Conservation (phyloP, 1,140 invertebrate species). For the Chionoecetes opilio region DNA sequence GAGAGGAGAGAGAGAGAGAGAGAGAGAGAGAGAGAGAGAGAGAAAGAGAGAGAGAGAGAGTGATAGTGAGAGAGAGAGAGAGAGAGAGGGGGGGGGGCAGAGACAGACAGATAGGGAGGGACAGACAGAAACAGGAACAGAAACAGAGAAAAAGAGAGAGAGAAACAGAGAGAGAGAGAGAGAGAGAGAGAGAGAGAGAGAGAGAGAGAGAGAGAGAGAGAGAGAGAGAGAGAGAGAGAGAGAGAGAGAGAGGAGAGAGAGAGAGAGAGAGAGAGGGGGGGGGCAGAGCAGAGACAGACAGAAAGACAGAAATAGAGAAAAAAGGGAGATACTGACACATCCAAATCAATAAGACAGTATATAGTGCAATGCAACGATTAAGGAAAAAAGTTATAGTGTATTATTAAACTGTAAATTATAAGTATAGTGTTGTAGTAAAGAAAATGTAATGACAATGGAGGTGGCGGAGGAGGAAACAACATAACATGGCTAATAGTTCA, state of each 20-base stretch:
- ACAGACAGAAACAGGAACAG: background rate
- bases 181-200: background rate
- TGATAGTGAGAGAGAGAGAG: background rate
- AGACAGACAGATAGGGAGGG: background rate
- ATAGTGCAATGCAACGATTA: too few relatives aligned
- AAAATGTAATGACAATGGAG: too few relatives aligned
- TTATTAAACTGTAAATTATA: too few relatives aligned
- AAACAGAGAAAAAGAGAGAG: background rate
- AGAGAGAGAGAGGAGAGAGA: background rate
- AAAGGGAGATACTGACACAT: too few relatives aligned
- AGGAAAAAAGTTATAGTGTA: too few relatives aligned
- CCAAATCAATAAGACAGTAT: too few relatives aligned
- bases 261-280: background rate
- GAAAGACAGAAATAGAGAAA: background rate
- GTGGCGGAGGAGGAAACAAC: too few relatives aligned
- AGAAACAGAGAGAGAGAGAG: background rate
- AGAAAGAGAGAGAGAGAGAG: too few relatives aligned
- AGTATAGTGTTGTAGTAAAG: too few relatives aligned
- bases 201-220: background rate
- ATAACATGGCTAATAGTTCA: too few relatives aligned
- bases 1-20: background rate
- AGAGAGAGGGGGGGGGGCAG: slow-evolving; percentile 11
- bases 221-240: background rate
- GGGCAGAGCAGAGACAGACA: background rate
- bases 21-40: too few relatives aligned